phyloP scores from a whole-genome alignment of 2,113 vertebrate species.

The Thunnus maccoyii region DNA sequence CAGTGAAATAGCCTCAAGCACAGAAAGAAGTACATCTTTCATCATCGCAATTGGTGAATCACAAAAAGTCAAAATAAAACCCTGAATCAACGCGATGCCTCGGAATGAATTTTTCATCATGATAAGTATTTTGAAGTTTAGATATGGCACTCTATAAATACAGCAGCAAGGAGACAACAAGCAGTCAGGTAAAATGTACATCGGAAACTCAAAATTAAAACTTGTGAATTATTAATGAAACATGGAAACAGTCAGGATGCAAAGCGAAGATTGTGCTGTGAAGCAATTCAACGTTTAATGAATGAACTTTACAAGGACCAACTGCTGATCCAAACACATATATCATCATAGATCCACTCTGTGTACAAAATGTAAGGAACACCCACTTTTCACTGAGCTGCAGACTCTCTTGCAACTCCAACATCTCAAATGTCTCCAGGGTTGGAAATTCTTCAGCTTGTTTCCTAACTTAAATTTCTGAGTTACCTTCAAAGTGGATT shows the following conservation, averaged over 20 bases:
- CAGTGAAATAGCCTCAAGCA: constrained; percentile 34
- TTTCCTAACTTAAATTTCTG: constrained; percentile 32
- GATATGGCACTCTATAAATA: constrained; percentile 77
- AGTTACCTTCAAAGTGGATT: constrained; percentile 46
- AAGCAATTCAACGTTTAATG: constrained; percentile 32
- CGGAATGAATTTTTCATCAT: constrained; percentile 5
- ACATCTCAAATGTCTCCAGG: constrained; percentile 7
- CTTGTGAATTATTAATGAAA: constrained; percentile 17
- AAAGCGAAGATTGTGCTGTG: constrained; percentile 30
- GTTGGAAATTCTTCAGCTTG: constrained; percentile 12
- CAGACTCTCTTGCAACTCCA: not conserved
- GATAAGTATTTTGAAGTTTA: constrained; percentile 51
- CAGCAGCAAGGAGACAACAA: constrained; percentile 72
- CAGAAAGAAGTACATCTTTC: constrained; percentile 31
- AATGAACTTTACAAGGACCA: constrained; percentile 48
- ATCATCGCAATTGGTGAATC: constrained; percentile 33
- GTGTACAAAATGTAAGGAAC: constrained; percentile 64
- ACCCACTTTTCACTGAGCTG: constrained; percentile 25
- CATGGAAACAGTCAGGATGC: constrained; percentile 30
- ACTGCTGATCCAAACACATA: constrained; percentile 42
- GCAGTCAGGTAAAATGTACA: constrained; percentile 50
- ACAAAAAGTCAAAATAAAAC: constrained; percentile 44
- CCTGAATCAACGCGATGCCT: constrained; percentile 39
- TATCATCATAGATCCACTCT: constrained; percentile 42
- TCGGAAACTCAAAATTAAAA: constrained; percentile 32